Evolutionary conservation across 2,113 vertebrate genomes (phyloP).

Genomic region (Fulmarus glacialis): DNA sequence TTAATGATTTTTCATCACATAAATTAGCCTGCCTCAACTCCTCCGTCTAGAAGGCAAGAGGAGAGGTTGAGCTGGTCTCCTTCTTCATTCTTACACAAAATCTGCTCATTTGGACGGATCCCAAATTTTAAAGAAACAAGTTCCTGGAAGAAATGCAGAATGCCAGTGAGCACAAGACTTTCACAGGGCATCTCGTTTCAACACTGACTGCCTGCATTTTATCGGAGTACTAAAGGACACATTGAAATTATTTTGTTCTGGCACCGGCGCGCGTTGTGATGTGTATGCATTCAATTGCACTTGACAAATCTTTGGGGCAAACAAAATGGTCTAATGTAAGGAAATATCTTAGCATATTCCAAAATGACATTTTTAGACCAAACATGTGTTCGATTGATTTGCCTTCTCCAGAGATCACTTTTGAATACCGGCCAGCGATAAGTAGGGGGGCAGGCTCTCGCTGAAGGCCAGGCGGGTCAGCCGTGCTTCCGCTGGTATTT

Average conservation of each 20-base stretch:
- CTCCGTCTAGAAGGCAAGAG: slow-evolving; percentile 60
- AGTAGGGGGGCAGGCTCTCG: slow-evolving; percentile 7
- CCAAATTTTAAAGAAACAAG: slow-evolving; percentile 67
- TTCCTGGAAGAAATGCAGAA: slow-evolving; percentile 59
- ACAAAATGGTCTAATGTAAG: slow-evolving; percentile 65
- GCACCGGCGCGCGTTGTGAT: slow-evolving; percentile 5
- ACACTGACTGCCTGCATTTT: slow-evolving; percentile 59
- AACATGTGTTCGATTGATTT: slow-evolving; percentile 73
- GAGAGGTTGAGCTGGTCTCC: slow-evolving; percentile 35
- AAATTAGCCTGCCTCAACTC: slow-evolving; percentile 62
- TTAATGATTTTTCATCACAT: slow-evolving; percentile 61
- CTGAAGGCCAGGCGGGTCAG: slow-evolving; percentile 59
- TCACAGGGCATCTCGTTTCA: slow-evolving; percentile 64
- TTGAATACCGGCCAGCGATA: slow-evolving; percentile 54
- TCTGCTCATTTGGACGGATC: slow-evolving; percentile 51
- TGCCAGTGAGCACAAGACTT: slow-evolving; percentile 42
- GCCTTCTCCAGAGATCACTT: slow-evolving; percentile 69
- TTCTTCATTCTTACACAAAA: slow-evolving; percentile 70
- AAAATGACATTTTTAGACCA: slow-evolving; percentile 71
- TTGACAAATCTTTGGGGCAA: slow-evolving; percentile 69
- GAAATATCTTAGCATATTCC: slow-evolving; percentile 67
- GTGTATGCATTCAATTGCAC: slow-evolving; percentile 47
- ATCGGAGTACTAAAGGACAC: slow-evolving; percentile 63
- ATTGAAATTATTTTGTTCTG: slow-evolving; percentile 58
- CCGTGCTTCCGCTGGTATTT: slow-evolving; percentile 64